Evolutionary conservation across 2,888 invertebrate species (phyloP), one percentile per base, ranked within the genome.

Genomic region (Tenthredo scrophulariae): DNA sequence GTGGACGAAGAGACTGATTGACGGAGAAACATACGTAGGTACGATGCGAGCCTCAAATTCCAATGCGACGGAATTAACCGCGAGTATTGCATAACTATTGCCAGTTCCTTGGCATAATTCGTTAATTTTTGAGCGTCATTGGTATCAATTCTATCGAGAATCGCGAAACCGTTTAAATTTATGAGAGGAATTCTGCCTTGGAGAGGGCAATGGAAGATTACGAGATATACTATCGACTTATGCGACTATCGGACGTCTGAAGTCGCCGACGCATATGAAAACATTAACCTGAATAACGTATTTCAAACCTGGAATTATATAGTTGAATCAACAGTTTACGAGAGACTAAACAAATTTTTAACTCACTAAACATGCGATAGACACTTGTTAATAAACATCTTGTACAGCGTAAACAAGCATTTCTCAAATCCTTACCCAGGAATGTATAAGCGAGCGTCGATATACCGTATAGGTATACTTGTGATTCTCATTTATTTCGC

Each of bases 171-270:
- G 40, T 80, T 26, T 40, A 80, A 33, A 80, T 80, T 80, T 80
- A 80, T 62, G 80, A 62, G 58, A 62, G 43, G 80, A 80, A 80
- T 80, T 80, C 62, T 80, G 58, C 62, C 80, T 80, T 22, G 80
- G n/a, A 80, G 62, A 80, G 80, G 80, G 62, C 80, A 80, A 58
- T 62, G 80, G 46, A 80, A 62, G 50, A 37, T 80, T 80, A 80
- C 80, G 80, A 80, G 62, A 80, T 80, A 37, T 40, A 37, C 62
- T 80, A 80, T 80, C 62, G 80, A 80, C 58, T 62, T 43, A 43
- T 43, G 40, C 43, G 72, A 18, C 43, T 22, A 74, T 74, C 22
- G 26, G 72, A 74, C 43, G 72, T 74, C 37, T 54, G 54, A n/a
- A 40, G 9, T 46, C 77, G 29, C 26, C 46, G 29, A 18, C 54